phyloP scores from a whole-genome alignment of 2,888 invertebrate genomes.

The Smittia aterrima region DNA sequence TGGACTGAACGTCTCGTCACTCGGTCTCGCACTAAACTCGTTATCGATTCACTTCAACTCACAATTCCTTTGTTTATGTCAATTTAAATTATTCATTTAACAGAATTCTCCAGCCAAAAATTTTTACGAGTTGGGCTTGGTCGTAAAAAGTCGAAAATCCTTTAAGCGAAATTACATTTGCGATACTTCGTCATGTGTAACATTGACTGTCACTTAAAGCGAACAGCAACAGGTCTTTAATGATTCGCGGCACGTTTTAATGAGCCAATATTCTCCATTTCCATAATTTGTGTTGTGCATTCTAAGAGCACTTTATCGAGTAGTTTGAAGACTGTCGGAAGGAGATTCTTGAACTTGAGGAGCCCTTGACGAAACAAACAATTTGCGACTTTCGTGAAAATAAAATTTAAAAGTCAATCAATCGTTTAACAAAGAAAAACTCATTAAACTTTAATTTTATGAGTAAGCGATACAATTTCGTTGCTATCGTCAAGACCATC shows the following conservation, averaged over 20 bases:
- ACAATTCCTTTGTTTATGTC: background rate
- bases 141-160: background rate
- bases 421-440: too few species aligned
- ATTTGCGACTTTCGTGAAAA: background rate
- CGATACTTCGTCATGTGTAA: background rate
- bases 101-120: background rate
- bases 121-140: background rate
- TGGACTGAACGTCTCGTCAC: too few species aligned
- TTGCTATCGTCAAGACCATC: too few species aligned
- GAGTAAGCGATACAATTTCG: too few species aligned
- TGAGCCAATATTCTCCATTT: background rate
- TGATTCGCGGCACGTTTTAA: constrained; percentile 9
- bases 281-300: background rate
- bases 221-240: background rate
- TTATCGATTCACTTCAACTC: too few species aligned
- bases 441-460: too few species aligned
- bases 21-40: too few species aligned
- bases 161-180: background rate
- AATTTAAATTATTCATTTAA: too few species aligned
- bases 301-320: background rate
- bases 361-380: background rate
- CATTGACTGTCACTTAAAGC: background rate
- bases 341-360: constrained; percentile 4
- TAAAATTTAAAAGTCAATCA: too few species aligned
- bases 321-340: background rate